Evolutionary conservation across 1,140 invertebrate genomes (phyloP).

Genomic region (Idris sp.): DNA sequence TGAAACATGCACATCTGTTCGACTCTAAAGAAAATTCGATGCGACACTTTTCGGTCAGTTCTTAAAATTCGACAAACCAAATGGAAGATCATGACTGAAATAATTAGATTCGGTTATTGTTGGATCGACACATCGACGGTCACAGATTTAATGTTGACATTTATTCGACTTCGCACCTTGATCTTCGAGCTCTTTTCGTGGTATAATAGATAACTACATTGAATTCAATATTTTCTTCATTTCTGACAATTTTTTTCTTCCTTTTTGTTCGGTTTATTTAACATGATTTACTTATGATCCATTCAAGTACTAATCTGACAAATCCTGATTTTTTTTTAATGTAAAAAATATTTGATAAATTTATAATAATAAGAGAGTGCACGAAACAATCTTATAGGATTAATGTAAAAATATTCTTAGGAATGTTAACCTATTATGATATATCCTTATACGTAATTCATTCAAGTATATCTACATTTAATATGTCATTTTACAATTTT

Average conservation of each 20-base stretch:
- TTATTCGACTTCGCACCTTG: constrained; percentile 66
- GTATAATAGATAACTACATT: constrained; percentile 33
- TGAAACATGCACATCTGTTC: constrained; percentile 25
- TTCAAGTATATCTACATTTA: too few species aligned
- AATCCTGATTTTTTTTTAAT: not conserved
- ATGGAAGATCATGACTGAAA: constrained; percentile 57
- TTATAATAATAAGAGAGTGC: too few species aligned
- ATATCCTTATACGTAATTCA: too few species aligned
- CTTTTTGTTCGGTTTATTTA: constrained; percentile 46
- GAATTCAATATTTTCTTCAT: constrained; percentile 38
- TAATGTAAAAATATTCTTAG: too few species aligned
- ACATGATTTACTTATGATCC: constrained; percentile 33
- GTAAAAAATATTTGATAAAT: too few species aligned
- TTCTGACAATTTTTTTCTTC: constrained; percentile 40
- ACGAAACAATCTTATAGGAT: too few species aligned
- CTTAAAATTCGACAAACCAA: constrained; percentile 12
- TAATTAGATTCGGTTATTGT: constrained; percentile 66
- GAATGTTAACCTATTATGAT: too few species aligned
- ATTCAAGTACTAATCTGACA: constrained; percentile 11
- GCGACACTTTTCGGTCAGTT: constrained; percentile 24
- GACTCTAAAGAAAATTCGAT: constrained; percentile 12
- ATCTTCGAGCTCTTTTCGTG: constrained; percentile 42
- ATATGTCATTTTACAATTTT: too few species aligned
- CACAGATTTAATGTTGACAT: constrained; percentile 64
- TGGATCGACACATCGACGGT: constrained; percentile 55